These are phyloP conservation scores for Xestoiulus laeticollis DNA, from an alignment of 2,888 invertebrate species.

Conservation along the genomic window DNA sequence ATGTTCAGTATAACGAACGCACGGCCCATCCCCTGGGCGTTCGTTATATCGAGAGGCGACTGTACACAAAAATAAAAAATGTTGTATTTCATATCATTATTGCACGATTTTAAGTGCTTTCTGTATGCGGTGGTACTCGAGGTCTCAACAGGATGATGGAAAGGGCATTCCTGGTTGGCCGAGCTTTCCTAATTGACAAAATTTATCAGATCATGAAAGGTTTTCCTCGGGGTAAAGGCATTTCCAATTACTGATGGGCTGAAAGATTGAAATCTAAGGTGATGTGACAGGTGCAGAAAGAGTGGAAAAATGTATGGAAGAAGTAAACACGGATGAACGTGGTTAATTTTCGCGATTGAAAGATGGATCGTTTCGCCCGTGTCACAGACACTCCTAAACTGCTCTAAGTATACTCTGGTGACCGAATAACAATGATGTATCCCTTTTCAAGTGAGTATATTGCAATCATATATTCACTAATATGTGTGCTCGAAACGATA, in stretches of 20 bases:
- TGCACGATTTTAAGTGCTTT: background rate
- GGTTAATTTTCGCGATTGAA: slow-evolving; percentile 8
- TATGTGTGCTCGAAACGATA: background rate
- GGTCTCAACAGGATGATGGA: background rate
- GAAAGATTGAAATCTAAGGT: slow-evolving; percentile 23
- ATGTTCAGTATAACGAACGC: no score
- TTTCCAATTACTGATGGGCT: slow-evolving; percentile 37
- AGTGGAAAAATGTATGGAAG: slow-evolving; percentile 3
- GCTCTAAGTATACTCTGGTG: slow-evolving; percentile 22
- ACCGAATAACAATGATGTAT: slow-evolving; percentile 15
- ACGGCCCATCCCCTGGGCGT: no score
- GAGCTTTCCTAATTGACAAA: slow-evolving; percentile 21
- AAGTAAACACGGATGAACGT: background rate
- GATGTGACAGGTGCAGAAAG: slow-evolving; percentile 29
- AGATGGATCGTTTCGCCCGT: slow-evolving; percentile 13
- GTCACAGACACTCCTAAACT: slow-evolving; percentile 1
- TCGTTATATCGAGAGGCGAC: no score
- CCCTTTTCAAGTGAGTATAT: background rate
- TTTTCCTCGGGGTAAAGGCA: slow-evolving; percentile 26
- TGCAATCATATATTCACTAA: background rate
- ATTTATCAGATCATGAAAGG: slow-evolving; percentile 34
- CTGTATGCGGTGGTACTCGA: background rate
- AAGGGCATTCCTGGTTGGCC: background rate
- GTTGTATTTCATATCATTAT: no score
- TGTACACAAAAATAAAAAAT: no score